Evolutionary conservation across 2,888 invertebrate species (phyloP), one percentile per base, ranked within the genome.

Genomic region (Petrolisthes manimaculis): DNA sequence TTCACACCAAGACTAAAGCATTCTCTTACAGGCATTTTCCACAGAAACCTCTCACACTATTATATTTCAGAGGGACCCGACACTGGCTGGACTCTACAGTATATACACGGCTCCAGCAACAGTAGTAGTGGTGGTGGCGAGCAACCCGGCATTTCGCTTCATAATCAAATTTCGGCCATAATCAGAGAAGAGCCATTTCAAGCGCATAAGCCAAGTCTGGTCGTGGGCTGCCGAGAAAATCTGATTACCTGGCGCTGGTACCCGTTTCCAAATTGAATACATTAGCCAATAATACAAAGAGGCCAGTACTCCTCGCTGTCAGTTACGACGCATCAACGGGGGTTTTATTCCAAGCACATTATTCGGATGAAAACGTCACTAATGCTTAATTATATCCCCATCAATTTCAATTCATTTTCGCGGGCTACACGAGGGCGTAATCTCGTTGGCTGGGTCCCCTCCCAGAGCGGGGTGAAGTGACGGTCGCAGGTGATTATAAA

Each of bases 401-500:
- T 81, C 86, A 86, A 86, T 86, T 86, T 86, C 86, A 86, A 86
- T 86, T 86, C 86, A 86, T 86, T 86, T 86, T 75, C 86, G 61
- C 78, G 61, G 61, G 61, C 61, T 18, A 37, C 56, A 56, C 84
- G n/a, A 75, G 37, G 55, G 53, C 77, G 77, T 84, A 84, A 84
- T 84, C 84, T 77, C 71, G 77, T 84, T 84, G 61, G 61, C 14
- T 61, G 61, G 14, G 61, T 61, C 14, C 61, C 61, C n/a, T n/a
- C n/a, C n/a, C n/a, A n/a, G n/a, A n/a, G n/a, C n/a, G n/a, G n/a
- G n/a, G n/a, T n/a, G n/a, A n/a, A n/a, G n/a, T n/a, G n/a, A n/a
- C n/a, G n/a, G n/a, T n/a, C n/a, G n/a, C n/a, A n/a, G n/a, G n/a
- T n/a, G n/a, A n/a, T n/a, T n/a, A n/a, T n/a, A n/a, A n/a, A n/a